Evolutionary conservation across 2,797 vertebrate genomes (phyloP), one percentile per base, ranked within the genome.

Genomic region (Tenualosa thibaudeaui): DNA sequence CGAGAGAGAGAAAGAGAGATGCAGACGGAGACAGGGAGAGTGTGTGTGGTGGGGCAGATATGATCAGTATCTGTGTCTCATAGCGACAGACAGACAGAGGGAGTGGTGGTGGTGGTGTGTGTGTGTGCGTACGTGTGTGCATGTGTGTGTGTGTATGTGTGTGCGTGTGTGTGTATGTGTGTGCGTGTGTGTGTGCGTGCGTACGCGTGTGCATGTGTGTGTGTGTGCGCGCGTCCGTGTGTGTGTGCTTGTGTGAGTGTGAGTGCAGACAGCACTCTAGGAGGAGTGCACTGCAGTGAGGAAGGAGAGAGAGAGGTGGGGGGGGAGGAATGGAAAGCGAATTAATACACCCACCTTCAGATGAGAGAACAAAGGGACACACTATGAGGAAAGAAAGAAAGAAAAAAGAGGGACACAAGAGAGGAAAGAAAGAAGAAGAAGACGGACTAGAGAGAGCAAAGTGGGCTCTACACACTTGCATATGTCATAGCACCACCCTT

Each of bases 41-140:
- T 43, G 83, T 88, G 88, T 85, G 85, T 90, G 87, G 85, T 89
- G 91, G 89, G 90, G 90, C 89, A 93, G 93, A 94, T 94, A 93
- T 90, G 89, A 94, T 94, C 92, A 86, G 93, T 91, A 91, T 87
- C 87, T 88, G 87, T 85, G 91, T 94, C 91, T 94, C 92, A 94
- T 93, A 92, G 93, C 87, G 90, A 91, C 91, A 94, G 91, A 95
- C 94, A 94, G 94, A 94, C 92, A 90, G 93, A 90, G 93, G 89
- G 93, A 92, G 31, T 31, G 31, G 90, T 87, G 62, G 89, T 50
- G 50, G 90, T 91, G 91, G 86, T 0, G 84, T 71, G 46, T 46
- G 46, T 43, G 83, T 84, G 84, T 65, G 85, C 84, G 90, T 86
- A 89, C 87, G 31, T 84, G 90, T 85, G 89, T 26, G 83, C 68